Conservation (phyloP, 2,888 invertebrate species). For the Ecliptopera silaceata region DNA sequence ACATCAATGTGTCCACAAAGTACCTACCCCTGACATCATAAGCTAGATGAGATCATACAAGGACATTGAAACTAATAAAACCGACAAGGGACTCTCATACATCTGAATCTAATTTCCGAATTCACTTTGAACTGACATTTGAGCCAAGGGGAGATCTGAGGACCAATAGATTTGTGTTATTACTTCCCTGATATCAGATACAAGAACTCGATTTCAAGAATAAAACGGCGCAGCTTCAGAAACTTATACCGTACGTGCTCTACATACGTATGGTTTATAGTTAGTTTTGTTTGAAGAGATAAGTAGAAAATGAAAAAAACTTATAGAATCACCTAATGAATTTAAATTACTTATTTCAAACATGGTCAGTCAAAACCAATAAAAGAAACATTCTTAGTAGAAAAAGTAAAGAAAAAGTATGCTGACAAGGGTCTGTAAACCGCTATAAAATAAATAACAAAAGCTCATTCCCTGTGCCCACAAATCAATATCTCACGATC, state of each 20-base stretch:
- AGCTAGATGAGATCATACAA: slow-evolving; percentile 28
- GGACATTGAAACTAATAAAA: slow-evolving; percentile 34
- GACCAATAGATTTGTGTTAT: slow-evolving; percentile 38
- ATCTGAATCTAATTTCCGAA: slow-evolving; percentile 42
- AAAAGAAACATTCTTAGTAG: slow-evolving; percentile 5
- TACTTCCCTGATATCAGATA: slow-evolving; percentile 35
- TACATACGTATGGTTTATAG: too few species aligned
- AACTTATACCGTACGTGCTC: neutral
- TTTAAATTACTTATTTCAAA: neutral
- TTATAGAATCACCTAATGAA: neutral
- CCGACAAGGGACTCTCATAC: slow-evolving; percentile 29
- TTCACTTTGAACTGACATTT: slow-evolving; percentile 39
- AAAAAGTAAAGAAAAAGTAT: slow-evolving; percentile 18
- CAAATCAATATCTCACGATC: slow-evolving; percentile 36
- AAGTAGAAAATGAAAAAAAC: slow-evolving; percentile 4
- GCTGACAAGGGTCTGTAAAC: slow-evolving; percentile 21
- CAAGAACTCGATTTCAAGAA: slow-evolving; percentile 21
- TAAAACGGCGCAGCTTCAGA: slow-evolving; percentile 10
- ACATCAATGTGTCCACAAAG: slow-evolving; percentile 11
- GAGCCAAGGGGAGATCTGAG: slow-evolving; percentile 35
- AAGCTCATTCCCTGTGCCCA: slow-evolving; percentile 25
- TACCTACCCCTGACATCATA: slow-evolving; percentile 15
- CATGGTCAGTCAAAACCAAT: neutral
- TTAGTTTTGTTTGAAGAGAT: neutral
- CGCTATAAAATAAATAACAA: slow-evolving; percentile 22